These are phyloP conservation scores for Congeria kusceri DNA, from an alignment of 2,888 invertebrate species.

Conservation along the genomic window DNA sequence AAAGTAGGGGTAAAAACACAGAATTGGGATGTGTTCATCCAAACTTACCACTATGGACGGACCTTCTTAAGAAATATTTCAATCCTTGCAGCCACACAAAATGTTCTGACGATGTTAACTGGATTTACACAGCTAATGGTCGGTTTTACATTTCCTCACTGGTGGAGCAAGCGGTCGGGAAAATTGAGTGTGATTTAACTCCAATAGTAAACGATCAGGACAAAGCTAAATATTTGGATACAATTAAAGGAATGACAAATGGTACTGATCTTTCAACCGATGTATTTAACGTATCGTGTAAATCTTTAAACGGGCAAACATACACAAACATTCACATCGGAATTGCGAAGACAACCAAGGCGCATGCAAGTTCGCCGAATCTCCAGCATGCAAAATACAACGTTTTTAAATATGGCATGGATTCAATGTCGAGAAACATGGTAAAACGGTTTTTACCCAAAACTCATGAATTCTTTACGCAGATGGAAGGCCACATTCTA, in stretches of 20 bases:
- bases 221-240: constrained; percentile 63
- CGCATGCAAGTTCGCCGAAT: background rate
- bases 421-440: constrained; percentile 94
- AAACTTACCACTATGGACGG: constrained; percentile 89
- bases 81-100: constrained; percentile 88
- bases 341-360: constrained; percentile 74
- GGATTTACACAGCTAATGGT: constrained; percentile 92
- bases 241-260: constrained; percentile 71
- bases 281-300: constrained; percentile 81
- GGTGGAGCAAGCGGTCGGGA: constrained; percentile 85
- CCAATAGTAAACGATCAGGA: constrained; percentile 82
- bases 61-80: constrained; percentile 91
- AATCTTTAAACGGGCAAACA: constrained; percentile 81
- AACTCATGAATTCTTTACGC: constrained; percentile 79
- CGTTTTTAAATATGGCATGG: constrained; percentile 94
- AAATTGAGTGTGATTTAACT: constrained; percentile 88
- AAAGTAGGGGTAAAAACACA: too few relatives aligned
- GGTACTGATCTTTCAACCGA: constrained; percentile 75
- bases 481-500: constrained; percentile 87
- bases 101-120: constrained; percentile 89
- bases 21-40: constrained; percentile 89
- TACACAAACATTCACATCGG: constrained; percentile 91
- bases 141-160: constrained; percentile 87
- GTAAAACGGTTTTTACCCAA: constrained; percentile 82
- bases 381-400: constrained; percentile 86